These are phyloP conservation scores for Caretta caretta DNA, from an alignment of 2,113 vertebrate species.

Conservation along the genomic window DNA sequence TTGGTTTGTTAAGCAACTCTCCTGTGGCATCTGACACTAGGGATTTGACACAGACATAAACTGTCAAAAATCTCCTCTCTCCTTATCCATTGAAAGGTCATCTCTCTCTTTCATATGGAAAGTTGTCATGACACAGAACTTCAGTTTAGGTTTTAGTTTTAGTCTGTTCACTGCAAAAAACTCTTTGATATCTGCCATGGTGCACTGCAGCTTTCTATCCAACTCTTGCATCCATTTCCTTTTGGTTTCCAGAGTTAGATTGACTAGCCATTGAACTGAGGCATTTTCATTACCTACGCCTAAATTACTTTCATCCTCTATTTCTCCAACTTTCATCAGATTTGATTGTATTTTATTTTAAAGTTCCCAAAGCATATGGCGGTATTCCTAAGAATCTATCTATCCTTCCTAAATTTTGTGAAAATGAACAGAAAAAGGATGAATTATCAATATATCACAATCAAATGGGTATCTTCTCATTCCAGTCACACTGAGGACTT, in stretches of 20 bases:
- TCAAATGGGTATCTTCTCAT: constrained; percentile 22
- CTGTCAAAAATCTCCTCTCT: background rate
- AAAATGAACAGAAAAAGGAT: background rate
- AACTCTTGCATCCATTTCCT: constrained; percentile 37
- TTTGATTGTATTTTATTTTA: constrained; percentile 51
- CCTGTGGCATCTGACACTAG: background rate
- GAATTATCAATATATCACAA: background rate
- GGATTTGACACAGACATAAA: background rate
- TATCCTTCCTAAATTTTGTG: background rate
- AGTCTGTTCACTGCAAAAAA: background rate
- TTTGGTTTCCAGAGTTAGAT: constrained; percentile 47
- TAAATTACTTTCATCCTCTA: constrained; percentile 27
- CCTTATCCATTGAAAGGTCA: background rate
- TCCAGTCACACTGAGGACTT: background rate
- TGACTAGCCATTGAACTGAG: constrained; percentile 49
- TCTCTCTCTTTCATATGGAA: background rate
- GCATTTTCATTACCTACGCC: constrained; percentile 33
- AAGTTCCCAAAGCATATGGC: constrained; percentile 36
- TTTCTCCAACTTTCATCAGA: constrained; percentile 31
- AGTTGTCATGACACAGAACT: background rate
- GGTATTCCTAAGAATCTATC: background rate
- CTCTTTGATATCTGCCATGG: background rate
- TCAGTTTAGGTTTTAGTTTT: background rate
- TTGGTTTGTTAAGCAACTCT: background rate
- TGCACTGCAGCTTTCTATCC: background rate